phyloP scores from a whole-genome alignment of 2,888 invertebrate genomes.

The Torymus texanus region DNA sequence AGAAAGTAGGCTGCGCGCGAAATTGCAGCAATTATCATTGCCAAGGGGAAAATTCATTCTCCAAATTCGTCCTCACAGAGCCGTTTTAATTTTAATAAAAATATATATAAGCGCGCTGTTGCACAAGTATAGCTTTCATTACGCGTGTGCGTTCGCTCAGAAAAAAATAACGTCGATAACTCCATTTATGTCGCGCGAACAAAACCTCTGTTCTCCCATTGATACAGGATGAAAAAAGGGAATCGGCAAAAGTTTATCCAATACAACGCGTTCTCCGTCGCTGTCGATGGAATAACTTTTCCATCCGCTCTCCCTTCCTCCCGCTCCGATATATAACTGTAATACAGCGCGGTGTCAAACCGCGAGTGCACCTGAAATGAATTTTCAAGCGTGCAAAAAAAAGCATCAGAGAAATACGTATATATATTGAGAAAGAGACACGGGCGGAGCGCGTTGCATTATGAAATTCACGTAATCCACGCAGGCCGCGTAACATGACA shows the following conservation, averaged over 20 bases:
- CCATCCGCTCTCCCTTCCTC: no score
- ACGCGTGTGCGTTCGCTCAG: no score
- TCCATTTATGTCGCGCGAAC: no score
- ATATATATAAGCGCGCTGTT: no score
- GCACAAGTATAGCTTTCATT: no score
- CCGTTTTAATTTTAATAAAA: neutral
- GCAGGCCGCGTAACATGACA: neutral
- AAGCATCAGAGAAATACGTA: no score
- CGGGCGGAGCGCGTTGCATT: slow-evolving; percentile 14
- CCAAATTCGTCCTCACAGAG: neutral
- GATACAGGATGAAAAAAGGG: neutral
- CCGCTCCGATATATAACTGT: no score
- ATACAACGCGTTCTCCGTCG: slow-evolving; percentile 4
- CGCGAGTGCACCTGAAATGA: no score
- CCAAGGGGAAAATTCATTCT: neutral
- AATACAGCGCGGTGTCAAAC: no score
- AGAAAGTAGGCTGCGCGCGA: slow-evolving; percentile 28
- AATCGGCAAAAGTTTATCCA: slow-evolving; percentile 20
- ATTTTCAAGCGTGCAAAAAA: no score
- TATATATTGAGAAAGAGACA: neutral
- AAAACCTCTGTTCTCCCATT: neutral
- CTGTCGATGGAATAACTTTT: slow-evolving; percentile 23
- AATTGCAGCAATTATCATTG: slow-evolving; percentile 13
- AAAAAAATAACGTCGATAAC: no score
- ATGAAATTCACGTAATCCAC: slow-evolving; percentile 49